A percentile compares a stretch with the other conserved stretches of the same genome.
Conservation (phyloP, 1,140 invertebrate species). For the Goniozus legneri region DNA sequence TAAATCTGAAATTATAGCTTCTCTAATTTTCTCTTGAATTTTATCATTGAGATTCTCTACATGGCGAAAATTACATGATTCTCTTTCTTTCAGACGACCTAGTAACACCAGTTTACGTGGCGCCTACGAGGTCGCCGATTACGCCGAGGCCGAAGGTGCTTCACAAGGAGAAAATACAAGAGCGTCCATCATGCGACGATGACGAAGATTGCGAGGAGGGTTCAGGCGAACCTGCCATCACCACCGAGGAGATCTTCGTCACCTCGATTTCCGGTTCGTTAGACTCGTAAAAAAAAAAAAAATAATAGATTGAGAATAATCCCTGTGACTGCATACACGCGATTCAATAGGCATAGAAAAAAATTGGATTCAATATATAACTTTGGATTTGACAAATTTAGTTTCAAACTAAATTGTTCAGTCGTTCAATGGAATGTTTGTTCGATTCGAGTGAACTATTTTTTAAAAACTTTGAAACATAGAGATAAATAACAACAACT, state of each 20-base stretch:
- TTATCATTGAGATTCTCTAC: too few relatives aligned
- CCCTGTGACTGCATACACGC: too few relatives aligned
- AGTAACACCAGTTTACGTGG: constrained; percentile 87
- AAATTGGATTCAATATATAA: too few relatives aligned
- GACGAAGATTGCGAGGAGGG: constrained; percentile 75
- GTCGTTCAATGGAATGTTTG: not conserved
- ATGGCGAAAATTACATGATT: constrained; percentile 6
- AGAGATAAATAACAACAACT: not conserved
- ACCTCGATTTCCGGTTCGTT: constrained; percentile 58
- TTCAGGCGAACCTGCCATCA: constrained; percentile 65
- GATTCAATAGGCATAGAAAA: too few relatives aligned
- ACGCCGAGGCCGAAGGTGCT: constrained; percentile 51
- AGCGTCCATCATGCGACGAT: constrained; percentile 64
- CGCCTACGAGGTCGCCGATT: constrained; percentile 71
- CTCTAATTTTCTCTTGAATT: too few relatives aligned
- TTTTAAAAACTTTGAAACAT: not conserved
- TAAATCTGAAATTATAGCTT: too few relatives aligned
- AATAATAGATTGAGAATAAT: too few relatives aligned
- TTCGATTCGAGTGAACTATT: not conserved
- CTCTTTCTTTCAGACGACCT: constrained; percentile 65
- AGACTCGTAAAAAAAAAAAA: too few relatives aligned
- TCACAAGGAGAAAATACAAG: constrained; percentile 39
- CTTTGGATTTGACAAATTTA: too few relatives aligned
- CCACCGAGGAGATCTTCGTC: constrained; percentile 62
- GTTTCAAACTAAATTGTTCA: too few relatives aligned